Evolutionary conservation across 2,797 vertebrate genomes (phyloP), one percentile per base, ranked within the genome.

Genomic region (Sebastes umbrosus): DNA sequence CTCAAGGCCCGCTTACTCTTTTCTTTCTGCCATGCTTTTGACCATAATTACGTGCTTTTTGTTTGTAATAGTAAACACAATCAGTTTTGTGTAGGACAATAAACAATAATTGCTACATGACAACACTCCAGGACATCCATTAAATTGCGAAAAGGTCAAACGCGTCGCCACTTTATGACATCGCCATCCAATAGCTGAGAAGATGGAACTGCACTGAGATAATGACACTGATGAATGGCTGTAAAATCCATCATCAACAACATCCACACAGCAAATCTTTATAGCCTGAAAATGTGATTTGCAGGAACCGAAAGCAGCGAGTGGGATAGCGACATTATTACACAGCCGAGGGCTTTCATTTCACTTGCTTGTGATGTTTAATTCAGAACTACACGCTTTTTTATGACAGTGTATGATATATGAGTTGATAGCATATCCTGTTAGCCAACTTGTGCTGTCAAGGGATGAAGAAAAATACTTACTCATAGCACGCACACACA

Each of bases 101-200:
- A 52, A 63, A 58, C 55, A 72, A 52, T 72, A 62, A 83, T 69
- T 75, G 62, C 62, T 25, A 66, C 9, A 63, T 29, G 34, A 88
- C 25, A 69, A 75, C 67, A 67, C 67, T 77, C 5, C 11, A 46
- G 25, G 64, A 67, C 13, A 13, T 64, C 58, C 55, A 75, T 84
- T 76, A 77, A 65, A 86, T 4, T 43, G 18, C 3, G n/a, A 68
- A 91, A 91, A 90, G 88, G 84, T 90, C 77, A 91, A 36, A 77
- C 59, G n/a, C 22, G 63, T 73, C 6, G 6, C 57, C 52, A 46
- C 73, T 83, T 65, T 69, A 80, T 74, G 66, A 73, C 52, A 8
- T 5, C n/a, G 22, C 34, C 55, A 46, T 57, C 63, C 66, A 76
- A 8, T 32, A 68, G 22, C 34, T 68, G 73, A 79, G 50, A 52